A percentile compares a stretch with the other conserved stretches of the same genome.
Conservation (phyloP, 2,113 vertebrate genomes). For the Heloderma charlesbogerti region DNA sequence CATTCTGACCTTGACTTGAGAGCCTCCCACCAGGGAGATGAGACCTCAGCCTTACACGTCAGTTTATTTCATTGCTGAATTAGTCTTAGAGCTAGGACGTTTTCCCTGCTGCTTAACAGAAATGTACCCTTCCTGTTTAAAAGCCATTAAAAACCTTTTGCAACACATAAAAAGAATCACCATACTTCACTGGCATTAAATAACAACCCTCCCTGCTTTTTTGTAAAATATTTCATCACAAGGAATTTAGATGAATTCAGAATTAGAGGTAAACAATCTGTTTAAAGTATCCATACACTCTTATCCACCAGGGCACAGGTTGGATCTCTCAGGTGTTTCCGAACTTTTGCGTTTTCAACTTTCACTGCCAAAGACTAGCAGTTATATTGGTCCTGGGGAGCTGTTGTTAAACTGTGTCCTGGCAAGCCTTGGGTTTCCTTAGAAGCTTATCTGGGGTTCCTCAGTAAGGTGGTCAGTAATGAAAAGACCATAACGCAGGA, state of each 20-base stretch:
- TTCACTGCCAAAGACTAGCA: background rate
- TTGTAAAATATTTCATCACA: conserved; percentile 28
- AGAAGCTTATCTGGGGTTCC: no score
- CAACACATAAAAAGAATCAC: conserved; percentile 19
- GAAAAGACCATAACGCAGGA: no score
- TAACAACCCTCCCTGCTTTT: conserved; percentile 19
- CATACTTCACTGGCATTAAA: conserved; percentile 47
- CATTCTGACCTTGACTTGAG: no score
- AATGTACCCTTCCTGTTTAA: no score
- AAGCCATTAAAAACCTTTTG: background rate
- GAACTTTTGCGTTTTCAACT: background rate
- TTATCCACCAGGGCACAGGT: background rate
- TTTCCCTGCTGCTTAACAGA: no score
- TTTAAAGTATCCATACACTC: conserved; percentile 31
- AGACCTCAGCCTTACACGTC: no score
- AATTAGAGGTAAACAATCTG: background rate
- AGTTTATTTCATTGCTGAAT: no score
- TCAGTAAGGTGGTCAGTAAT: no score
- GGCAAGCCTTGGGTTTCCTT: no score
- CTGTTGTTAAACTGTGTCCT: background rate
- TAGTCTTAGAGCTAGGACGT: no score
- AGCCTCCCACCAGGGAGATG: no score
- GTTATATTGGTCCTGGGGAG: background rate
- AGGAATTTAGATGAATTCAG: conserved; percentile 46
- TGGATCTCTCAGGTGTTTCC: background rate